Evolutionary conservation across 2,888 invertebrate genomes (phyloP).

Genomic region (Tinea semifulvella): DNA sequence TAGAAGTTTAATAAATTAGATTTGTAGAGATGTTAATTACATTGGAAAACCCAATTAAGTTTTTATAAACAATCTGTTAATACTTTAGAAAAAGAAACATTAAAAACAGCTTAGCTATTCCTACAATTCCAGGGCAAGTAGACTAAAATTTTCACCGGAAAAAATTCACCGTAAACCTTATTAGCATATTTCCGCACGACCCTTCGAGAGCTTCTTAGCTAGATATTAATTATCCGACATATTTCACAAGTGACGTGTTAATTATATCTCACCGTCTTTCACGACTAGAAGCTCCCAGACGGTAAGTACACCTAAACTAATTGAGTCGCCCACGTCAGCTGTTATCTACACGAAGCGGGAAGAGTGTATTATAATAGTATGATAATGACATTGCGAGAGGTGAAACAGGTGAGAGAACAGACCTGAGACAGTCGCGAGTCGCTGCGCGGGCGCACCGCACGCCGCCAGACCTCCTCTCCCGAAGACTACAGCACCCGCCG

Average conservation of each 20-base stretch:
- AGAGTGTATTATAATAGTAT: conserved; percentile 19
- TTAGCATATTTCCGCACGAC: conserved; percentile 11
- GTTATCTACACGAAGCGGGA: conserved; percentile 3
- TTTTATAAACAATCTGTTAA: background rate
- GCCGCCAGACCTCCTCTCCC: conserved; percentile 50
- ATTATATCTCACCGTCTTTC: background rate
- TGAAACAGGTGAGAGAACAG: conserved; percentile 47
- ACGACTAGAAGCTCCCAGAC: background rate
- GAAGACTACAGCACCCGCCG: conserved; percentile 35
- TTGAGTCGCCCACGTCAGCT: conserved; percentile 2
- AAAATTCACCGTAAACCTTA: conserved; percentile 11
- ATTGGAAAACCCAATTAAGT: no score
- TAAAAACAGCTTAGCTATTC: conserved; percentile 5
- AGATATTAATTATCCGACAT: conserved; percentile 5
- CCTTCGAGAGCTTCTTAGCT: conserved; percentile 11
- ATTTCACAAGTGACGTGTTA: conserved; percentile 9
- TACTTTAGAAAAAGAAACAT: no score
- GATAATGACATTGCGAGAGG: conserved; percentile 60
- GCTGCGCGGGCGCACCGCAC: conserved; percentile 47
- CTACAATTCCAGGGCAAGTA: background rate
- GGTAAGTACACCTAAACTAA: background rate
- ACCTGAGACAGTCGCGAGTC: conserved; percentile 48
- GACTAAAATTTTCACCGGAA: conserved; percentile 4
- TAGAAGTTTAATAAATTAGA: no score
- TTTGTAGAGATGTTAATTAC: no score